A percentile compares a stretch with the other conserved stretches of the same genome.
phyloP scores from a whole-genome alignment of 2,113 vertebrate genomes.

The Corapipo altera region DNA sequence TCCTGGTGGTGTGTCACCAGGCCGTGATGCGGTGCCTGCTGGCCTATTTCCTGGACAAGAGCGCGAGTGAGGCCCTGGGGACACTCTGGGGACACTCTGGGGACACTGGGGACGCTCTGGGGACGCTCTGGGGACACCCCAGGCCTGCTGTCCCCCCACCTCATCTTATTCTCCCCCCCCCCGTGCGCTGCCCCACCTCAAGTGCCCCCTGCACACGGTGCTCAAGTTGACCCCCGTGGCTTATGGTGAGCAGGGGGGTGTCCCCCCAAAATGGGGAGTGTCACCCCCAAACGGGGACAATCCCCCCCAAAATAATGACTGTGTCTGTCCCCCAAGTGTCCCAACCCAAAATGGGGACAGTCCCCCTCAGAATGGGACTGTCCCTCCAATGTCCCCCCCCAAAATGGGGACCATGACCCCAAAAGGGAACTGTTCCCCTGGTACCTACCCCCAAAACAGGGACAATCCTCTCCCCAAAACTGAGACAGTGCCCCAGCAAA shows the following conservation, averaged over 20 bases:
- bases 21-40: constrained; percentile 91
- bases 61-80: constrained; percentile 71
- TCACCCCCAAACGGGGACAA: neutral
- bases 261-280: neutral
- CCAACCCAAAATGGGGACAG: neutral
- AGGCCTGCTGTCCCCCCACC: too few relatives aligned
- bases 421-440: neutral
- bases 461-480: neutral
- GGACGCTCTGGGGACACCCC: neutral
- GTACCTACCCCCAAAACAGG: neutral
- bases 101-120: neutral
- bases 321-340: neutral
- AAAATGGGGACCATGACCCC: neutral
- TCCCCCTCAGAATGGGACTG: neutral
- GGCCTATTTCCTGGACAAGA: constrained; percentile 93
- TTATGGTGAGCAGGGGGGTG: constrained; percentile 11
- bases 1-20: constrained; percentile 89
- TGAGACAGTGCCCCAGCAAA: neutral
- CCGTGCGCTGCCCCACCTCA: constrained; percentile 72
- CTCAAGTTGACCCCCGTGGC: constrained; percentile 77
- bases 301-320: neutral
- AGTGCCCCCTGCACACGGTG: constrained; percentile 77
- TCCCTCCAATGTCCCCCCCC: too few relatives aligned
- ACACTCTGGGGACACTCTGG: too few relatives aligned
- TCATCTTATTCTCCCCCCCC: accelerated